Base-by-base conservation (phyloP, 2,888 invertebrate species). In the Stenoptilia bipunctidactyla region DNA sequence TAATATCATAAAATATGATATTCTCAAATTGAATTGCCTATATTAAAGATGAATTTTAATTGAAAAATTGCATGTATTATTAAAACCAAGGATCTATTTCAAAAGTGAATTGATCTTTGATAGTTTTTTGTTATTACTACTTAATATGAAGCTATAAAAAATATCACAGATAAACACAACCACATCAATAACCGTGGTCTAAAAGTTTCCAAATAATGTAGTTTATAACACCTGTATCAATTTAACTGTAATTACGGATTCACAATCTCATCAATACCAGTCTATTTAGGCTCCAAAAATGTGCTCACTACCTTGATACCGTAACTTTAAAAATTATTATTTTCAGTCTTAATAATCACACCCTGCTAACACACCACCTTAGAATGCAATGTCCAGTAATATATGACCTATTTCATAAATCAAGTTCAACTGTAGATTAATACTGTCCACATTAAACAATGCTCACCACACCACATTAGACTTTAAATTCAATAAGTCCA, bases 401-500 rank as follows among this genome's bases (percentile, higher is more conserved):
- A 30, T n/a, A 8, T n/a, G 4, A 30, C 12, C 30, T 30, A 20
- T 30, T 25, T 25, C 5, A 25, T 30, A 30, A 12, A n/a, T 12
- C 30, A 30, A 30, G 12, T 30, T 10, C 30, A 30, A 20, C 20
- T 8, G 8, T 5, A 30, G 15, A 38, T n/a, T n/a, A n/a, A n/a
- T n/a, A n/a, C 13, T 30, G 25, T 38, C 34, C 38, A 13, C 12
- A 37, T 15, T 10, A 15, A 34, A 25, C n/a, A 44, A 57, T 45
- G 57, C 70, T 75, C 70, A 65, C 63, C 77, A 80, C 82, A 74
- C 68, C 79, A 80, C 82, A 73, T 67, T 58, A 48, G 48, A 57
- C 57, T 66, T 20, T 63, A 54, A 55, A 73, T 62, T 65, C 59
- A 82, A 82, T 73, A 80, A 82, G 82, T 83, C 77, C 77, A 75